These are phyloP conservation scores for Pollicipes pollicipes DNA, from an alignment of 1,140 invertebrate species.

Conservation along the genomic window DNA sequence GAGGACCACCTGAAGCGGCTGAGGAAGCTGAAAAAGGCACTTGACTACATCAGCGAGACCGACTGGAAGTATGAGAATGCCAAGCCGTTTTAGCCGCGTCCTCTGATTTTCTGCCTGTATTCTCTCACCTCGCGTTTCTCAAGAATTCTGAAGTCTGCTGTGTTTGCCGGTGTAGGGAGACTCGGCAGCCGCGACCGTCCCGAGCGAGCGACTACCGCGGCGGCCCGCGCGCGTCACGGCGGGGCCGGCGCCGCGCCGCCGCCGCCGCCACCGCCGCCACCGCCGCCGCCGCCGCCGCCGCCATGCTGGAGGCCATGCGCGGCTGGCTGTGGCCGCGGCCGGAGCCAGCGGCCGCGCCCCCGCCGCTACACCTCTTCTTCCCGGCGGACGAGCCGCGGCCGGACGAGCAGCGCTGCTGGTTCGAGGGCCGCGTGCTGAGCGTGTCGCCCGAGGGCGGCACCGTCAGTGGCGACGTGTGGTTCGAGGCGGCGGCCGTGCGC, in stretches of 20 bases:
- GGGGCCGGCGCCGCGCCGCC: no score
- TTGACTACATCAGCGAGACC: constrained; percentile 29
- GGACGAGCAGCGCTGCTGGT: not conserved
- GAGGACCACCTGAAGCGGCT: constrained; percentile 29
- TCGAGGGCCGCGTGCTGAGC: not conserved
- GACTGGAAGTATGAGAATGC: constrained; percentile 32
- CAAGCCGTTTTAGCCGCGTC: constrained; percentile 17
- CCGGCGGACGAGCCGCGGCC: not conserved
- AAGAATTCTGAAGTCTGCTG: not conserved
- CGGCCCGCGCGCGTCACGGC: no score
- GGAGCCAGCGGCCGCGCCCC: not conserved
- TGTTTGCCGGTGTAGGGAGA: not conserved
- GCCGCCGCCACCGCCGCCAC: no score
- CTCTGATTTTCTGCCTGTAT: not conserved
- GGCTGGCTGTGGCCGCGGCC: not conserved
- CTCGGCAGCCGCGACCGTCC: no score
- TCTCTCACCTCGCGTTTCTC: no score
- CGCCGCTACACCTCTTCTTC: not conserved
- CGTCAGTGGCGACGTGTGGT: not conserved
- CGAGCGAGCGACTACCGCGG: no score
- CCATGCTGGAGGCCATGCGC: not conserved
- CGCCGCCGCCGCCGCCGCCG: no score
- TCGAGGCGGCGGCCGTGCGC: not conserved
- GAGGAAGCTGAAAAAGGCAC: constrained; percentile 27
- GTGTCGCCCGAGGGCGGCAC: not conserved